Percentiles rank a stretch among this genome's conserved stretches.
phyloP scores from a whole-genome alignment of 2,888 invertebrate species.

The Sphaerolaimus hirsutus region DNA sequence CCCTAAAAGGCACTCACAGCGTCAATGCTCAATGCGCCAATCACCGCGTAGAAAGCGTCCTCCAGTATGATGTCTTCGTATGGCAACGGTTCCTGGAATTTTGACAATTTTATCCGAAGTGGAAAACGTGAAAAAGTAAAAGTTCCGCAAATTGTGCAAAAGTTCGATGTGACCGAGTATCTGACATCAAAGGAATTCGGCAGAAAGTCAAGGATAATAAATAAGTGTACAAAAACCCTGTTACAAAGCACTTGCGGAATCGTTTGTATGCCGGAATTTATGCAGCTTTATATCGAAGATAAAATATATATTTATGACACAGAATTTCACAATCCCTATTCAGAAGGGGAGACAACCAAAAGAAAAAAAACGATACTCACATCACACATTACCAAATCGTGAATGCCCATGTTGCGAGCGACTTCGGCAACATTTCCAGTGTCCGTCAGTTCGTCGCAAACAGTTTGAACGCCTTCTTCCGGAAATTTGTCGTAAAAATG shows the following conservation, averaged over 20 bases:
- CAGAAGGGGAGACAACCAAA: too few relatives aligned
- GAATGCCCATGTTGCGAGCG: not conserved
- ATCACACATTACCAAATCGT: constrained; percentile 26
- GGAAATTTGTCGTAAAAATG: constrained; percentile 47
- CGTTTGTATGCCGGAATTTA: constrained; percentile 45
- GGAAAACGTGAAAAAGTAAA: constrained; percentile 3
- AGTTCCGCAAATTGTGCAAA: too few relatives aligned
- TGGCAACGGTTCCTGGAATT: too few relatives aligned
- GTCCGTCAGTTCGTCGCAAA: constrained; percentile 39
- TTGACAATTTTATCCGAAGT: constrained; percentile 21
- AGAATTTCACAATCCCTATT: too few relatives aligned
- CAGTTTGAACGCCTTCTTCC: constrained; percentile 43
- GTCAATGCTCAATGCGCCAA: constrained; percentile 42
- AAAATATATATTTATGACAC: too few relatives aligned
- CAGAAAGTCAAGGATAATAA: constrained; percentile 43
- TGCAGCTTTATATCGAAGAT: too few relatives aligned
- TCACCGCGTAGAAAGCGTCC: constrained; percentile 51
- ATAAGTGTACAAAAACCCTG: constrained; percentile 40
- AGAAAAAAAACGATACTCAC: too few relatives aligned
- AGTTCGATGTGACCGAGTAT: too few relatives aligned
- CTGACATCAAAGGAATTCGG: too few relatives aligned
- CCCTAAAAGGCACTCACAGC: constrained; percentile 9
- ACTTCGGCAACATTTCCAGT: constrained; percentile 50
- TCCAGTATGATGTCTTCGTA: constrained; percentile 40
- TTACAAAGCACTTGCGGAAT: too few relatives aligned